Base-by-base conservation (phyloP, 1,140 invertebrate species). In the Calliopsis andreniformis region DNA sequence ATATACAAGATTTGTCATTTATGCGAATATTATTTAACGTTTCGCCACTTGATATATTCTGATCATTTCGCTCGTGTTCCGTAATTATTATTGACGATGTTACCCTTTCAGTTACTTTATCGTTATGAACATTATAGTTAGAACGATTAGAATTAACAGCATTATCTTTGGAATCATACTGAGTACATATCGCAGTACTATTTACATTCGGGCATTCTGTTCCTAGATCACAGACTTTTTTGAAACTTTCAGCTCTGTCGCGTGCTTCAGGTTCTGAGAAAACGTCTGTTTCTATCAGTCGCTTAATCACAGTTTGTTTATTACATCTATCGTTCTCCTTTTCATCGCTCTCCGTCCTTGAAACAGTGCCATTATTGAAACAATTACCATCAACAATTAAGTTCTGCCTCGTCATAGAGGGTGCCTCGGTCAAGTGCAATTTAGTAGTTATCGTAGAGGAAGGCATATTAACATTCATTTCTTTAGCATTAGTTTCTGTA, bases 161-260 rank as follows among this genome's bases (percentile, higher is more conserved):
- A 35, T 69, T 51, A 49, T 83, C 81, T 77, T 84, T 83, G 63
- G 72, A 80, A 68, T 72, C 28, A 39, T 49, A 58, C 56, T 61
- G 63, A n/a, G 56, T 47, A 77, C 51, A 71, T 67, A 68, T 79
- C 32, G 51, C 30, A n/a, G 42, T 64, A 80, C 23, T 83, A 79
- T 84, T 79, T 83, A 83, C 77, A 84, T 20, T 71, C 43, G 77
- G 76, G 35, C 45, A 51, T 68, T 84, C 69, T 64, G 81, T 58
- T 77, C 66, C 71, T 83, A 76, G 71, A 84, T 84, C 81, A 84
- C 82, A 84, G 78, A 72, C 79, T 76, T 80, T 83, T 67, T 61
- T 72, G 23, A 79, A 83, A 80, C 72, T 83, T 83, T 83, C 78
- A 80, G 30, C 47, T 70, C 42, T 76, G 68, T 80, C 55, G 49